Percentiles rank a stretch among this genome's conserved stretches.
These are phyloP conservation scores for Frankliniella fusca DNA, from an alignment of 2,888 invertebrate species.

Conservation along the genomic window DNA sequence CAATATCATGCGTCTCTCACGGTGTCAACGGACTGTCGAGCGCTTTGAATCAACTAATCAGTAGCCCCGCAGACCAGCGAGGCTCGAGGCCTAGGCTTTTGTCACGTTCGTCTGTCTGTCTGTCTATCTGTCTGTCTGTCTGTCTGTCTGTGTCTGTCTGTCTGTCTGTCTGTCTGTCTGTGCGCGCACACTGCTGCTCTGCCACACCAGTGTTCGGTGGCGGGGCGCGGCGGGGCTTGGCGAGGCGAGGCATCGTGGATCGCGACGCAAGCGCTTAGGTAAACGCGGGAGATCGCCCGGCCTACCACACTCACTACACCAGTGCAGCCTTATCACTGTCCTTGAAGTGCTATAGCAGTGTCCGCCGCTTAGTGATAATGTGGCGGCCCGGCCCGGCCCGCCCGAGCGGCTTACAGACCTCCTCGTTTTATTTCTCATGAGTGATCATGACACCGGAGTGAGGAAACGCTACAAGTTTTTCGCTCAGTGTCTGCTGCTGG, in stretches of 20 bases:
- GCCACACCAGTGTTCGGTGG: too few species aligned
- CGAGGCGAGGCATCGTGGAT: background rate
- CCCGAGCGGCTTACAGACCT: too few species aligned
- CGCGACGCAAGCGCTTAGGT: background rate
- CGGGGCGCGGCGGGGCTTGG: background rate
- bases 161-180: background rate
- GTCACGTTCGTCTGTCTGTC: background rate
- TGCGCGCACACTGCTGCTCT: background rate
- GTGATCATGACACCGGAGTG: too few species aligned
- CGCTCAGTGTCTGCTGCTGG: too few species aligned
- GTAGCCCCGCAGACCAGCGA: background rate
- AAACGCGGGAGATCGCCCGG: too few species aligned
- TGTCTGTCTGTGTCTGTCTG: background rate
- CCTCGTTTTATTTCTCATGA: too few species aligned
- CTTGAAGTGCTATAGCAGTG: too few species aligned
- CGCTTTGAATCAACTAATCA: conserved; percentile 22
- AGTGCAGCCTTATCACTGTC: too few species aligned
- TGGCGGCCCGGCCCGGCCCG: too few species aligned
- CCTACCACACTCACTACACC: too few species aligned
- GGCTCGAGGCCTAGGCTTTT: background rate
- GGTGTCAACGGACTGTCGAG: background rate
- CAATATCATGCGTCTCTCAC: background rate
- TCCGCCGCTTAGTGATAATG: too few species aligned
- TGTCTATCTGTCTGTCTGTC: background rate
- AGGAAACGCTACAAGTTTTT: too few species aligned